Evolutionary conservation across 2,113 vertebrate genomes (phyloP).

Genomic region (Toxotes jaculatrix): DNA sequence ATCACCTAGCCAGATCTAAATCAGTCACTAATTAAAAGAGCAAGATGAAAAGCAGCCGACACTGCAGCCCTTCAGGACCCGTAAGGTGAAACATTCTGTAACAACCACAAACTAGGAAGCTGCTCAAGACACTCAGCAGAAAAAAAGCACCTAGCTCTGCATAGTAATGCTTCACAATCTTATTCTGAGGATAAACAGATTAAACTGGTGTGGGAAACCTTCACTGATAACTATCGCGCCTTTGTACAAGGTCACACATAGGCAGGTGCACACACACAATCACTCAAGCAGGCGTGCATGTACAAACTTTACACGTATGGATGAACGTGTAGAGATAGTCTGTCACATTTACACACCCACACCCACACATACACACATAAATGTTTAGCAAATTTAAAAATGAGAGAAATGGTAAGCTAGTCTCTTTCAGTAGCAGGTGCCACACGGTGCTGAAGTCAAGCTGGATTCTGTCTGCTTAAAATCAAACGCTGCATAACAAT

Average conservation of each 20-base stretch:
- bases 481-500: slow-evolving; percentile 32
- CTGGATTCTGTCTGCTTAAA: slow-evolving; percentile 33
- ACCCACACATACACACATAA: neutral
- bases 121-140: slow-evolving; percentile 39
- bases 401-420: neutral
- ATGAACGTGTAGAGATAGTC: slow-evolving; percentile 9
- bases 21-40: slow-evolving; percentile 83
- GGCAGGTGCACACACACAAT: slow-evolving; percentile 23
- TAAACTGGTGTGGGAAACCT: slow-evolving; percentile 67
- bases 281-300: neutral
- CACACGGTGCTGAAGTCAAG: slow-evolving; percentile 39
- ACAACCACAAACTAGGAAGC: slow-evolving; percentile 61
- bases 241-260: slow-evolving; percentile 64
- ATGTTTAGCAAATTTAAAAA: neutral
- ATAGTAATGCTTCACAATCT: slow-evolving; percentile 67
- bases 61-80: slow-evolving; percentile 72
- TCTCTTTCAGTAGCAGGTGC: slow-evolving; percentile 17
- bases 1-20: slow-evolving; percentile 81
- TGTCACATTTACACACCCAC: slow-evolving; percentile 20
- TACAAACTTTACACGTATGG: slow-evolving; percentile 5
- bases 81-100: slow-evolving; percentile 73
- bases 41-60: slow-evolving; percentile 77
- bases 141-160: slow-evolving; percentile 47
- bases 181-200: slow-evolving; percentile 72
- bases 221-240: slow-evolving; percentile 47